phyloP scores from a whole-genome alignment of 2,888 invertebrate species.

The Maniola hyperantus region DNA sequence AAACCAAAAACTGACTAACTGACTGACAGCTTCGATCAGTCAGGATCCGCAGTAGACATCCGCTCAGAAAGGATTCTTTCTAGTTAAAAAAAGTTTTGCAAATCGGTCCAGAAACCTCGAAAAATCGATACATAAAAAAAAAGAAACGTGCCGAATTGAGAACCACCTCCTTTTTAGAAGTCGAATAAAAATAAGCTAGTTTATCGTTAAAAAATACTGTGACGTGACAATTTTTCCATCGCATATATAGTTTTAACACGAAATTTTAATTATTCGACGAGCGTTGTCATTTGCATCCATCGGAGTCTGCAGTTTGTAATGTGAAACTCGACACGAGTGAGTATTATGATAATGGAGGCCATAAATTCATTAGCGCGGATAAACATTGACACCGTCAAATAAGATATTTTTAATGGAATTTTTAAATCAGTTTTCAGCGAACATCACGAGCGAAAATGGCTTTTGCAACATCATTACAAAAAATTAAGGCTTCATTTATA shows the following conservation, averaged over 20 bases:
- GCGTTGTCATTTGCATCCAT: conserved; percentile 21
- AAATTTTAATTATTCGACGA: conserved; percentile 26
- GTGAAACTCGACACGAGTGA: conserved; percentile 38
- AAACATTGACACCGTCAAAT: conserved; percentile 41
- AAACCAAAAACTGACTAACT: too few relatives aligned
- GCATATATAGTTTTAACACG: too few relatives aligned
- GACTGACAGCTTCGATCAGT: too few relatives aligned
- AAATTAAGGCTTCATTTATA: background rate
- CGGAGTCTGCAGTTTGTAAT: conserved; percentile 36
- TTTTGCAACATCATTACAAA: background rate
- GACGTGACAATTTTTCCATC: conserved; percentile 3
- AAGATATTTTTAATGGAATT: conserved; percentile 39
- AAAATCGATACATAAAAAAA: too few relatives aligned
- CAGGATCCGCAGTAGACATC: too few relatives aligned
- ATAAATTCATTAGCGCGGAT: conserved; percentile 43
- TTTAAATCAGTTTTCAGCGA: conserved; percentile 37
- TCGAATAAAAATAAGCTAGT: too few relatives aligned
- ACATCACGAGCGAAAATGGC: background rate
- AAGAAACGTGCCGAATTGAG: too few relatives aligned
- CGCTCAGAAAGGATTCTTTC: too few relatives aligned
- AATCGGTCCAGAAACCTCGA: too few relatives aligned
- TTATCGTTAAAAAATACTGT: too few relatives aligned
- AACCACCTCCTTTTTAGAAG: too few relatives aligned
- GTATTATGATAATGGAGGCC: conserved; percentile 41
- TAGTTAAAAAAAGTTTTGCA: too few relatives aligned